These are phyloP conservation scores for Lymantria monacha DNA, from an alignment of 2,888 invertebrate genomes.

Conservation along the genomic window DNA sequence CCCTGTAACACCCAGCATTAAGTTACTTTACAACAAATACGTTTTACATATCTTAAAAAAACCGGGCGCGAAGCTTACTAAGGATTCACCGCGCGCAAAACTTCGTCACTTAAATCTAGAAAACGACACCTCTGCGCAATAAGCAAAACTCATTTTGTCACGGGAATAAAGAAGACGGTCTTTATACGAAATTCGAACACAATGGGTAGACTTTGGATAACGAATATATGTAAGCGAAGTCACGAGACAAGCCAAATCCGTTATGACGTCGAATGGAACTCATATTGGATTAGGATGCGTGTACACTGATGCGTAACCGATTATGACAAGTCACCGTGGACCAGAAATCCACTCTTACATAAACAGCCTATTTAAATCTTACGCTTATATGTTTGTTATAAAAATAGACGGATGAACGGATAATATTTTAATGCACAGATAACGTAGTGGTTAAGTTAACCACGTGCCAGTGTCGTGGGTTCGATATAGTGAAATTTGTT, in stretches of 20 bases:
- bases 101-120: conserved; percentile 18
- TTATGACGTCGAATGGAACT: conserved; percentile 39
- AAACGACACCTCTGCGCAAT: conserved; percentile 11
- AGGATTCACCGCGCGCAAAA: conserved; percentile 22
- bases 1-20: conserved; percentile 20
- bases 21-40: conserved; percentile 27
- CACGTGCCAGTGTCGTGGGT: too few relatives aligned
- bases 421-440: too few relatives aligned
- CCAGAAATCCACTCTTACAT: too few relatives aligned
- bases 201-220: conserved; percentile 36
- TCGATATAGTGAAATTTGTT: too few relatives aligned
- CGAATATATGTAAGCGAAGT: conserved; percentile 40
- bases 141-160: conserved; percentile 46
- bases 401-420: too few relatives aligned
- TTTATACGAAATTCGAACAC: conserved; percentile 32
- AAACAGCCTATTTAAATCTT: too few relatives aligned
- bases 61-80: conserved; percentile 4
- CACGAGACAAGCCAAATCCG: conserved; percentile 43
- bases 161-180: conserved; percentile 40
- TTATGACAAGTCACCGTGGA: neutral
- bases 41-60: conserved; percentile 4
- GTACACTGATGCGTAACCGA: conserved; percentile 19
- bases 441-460: too few relatives aligned
- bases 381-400: too few relatives aligned
- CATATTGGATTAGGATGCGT: conserved; percentile 22